Conservation (phyloP, 1,140 invertebrate species). For the Myzus persicae region DNA sequence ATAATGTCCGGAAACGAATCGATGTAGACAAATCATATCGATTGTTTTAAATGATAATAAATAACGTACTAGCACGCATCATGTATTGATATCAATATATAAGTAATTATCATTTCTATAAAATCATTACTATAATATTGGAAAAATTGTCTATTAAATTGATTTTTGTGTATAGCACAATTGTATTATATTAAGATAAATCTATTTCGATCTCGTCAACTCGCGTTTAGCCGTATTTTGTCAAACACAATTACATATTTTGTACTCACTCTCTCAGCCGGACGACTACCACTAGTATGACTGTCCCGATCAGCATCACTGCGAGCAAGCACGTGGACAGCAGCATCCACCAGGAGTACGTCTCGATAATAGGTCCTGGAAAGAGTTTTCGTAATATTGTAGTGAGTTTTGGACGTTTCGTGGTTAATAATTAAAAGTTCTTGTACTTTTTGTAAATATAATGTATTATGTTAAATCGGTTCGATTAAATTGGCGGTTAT, state of each 20-base stretch:
- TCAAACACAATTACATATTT: not conserved
- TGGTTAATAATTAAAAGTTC: not conserved
- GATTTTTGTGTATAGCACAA: too few relatives aligned
- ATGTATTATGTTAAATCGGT: not conserved
- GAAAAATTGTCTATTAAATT: not conserved
- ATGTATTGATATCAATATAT: not conserved
- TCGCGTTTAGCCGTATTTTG: not conserved
- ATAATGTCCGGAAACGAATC: not conserved
- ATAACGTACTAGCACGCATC: not conserved
- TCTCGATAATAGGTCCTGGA: slow-evolving; percentile 50
- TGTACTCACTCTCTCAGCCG: slow-evolving; percentile 40
- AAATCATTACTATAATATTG: too few relatives aligned
- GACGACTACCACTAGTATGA: slow-evolving; percentile 26
- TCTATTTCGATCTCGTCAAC: not conserved
- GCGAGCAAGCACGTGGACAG: slow-evolving; percentile 42
- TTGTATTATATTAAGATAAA: not conserved
- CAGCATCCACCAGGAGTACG: slow-evolving; percentile 46
- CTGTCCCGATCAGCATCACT: slow-evolving; percentile 32
- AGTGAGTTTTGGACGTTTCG: not conserved
- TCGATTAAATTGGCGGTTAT: too few relatives aligned
- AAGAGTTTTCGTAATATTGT: not conserved
- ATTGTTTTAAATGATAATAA: not conserved
- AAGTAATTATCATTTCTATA: too few relatives aligned
- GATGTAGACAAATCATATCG: too few relatives aligned
- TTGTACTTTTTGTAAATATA: not conserved